phyloP scores from a whole-genome alignment of 2,888 invertebrate genomes.

The Parnassius smintheus region DNA sequence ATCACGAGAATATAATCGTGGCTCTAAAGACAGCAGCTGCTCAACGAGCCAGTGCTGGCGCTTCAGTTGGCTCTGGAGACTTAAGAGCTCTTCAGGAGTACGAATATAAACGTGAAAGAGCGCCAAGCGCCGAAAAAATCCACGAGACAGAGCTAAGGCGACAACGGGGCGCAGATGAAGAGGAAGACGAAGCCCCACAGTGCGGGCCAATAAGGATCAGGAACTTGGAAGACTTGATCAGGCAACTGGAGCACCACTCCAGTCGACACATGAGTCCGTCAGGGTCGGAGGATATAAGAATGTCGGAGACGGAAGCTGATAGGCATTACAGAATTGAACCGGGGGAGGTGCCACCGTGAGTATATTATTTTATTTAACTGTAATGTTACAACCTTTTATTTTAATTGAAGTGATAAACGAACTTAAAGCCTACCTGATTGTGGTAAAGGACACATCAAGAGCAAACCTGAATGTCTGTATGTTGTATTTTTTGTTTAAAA shows the following conservation, averaged over 20 bases:
- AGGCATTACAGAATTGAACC: conserved; percentile 91
- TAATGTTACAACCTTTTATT: no score
- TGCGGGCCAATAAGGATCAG: conserved; percentile 93
- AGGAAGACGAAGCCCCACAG: conserved; percentile 88
- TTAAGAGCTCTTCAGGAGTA: conserved; percentile 76
- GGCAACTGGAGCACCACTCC: conserved; percentile 93
- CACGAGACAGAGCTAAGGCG: conserved; percentile 86
- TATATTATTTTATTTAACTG: conserved; percentile 25
- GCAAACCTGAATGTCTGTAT: no score
- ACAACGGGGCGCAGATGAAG: conserved; percentile 72
- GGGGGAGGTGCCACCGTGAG: conserved; percentile 74
- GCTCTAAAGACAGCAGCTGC: conserved; percentile 92
- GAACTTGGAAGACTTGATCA: conserved; percentile 93
- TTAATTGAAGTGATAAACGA: no score
- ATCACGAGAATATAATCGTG: conserved; percentile 95
- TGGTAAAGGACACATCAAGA: no score
- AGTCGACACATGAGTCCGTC: conserved; percentile 94
- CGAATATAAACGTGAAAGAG: conserved; percentile 82
- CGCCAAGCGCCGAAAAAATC: conserved; percentile 87
- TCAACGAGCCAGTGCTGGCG: conserved; percentile 79
- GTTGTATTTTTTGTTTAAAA: no score
- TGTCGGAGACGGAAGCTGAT: conserved; percentile 94
- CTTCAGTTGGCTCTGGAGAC: conserved; percentile 66
- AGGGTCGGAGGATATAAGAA: conserved; percentile 93
- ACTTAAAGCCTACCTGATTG: no score